phyloP scores from a whole-genome alignment of 2,113 vertebrate species.

The Suncus etruscus region DNA sequence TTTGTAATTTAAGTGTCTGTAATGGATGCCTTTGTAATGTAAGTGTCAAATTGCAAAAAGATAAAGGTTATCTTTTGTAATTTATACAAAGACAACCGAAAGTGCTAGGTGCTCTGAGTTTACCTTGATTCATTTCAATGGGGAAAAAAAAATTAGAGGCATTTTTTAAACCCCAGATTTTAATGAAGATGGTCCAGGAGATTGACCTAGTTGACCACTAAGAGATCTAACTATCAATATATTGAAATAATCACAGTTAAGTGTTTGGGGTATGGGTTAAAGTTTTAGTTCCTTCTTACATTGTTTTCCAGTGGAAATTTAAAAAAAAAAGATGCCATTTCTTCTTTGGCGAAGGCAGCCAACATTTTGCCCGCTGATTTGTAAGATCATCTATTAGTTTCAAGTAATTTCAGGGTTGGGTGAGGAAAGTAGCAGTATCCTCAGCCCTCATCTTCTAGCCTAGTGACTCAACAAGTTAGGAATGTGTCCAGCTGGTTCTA shows the following conservation, averaged over 20 bases:
- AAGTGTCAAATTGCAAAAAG: too few relatives aligned
- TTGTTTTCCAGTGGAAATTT: background rate
- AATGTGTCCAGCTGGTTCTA: background rate
- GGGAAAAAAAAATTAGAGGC: background rate
- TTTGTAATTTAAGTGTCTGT: background rate
- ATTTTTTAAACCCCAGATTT: background rate
- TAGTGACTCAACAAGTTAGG: background rate
- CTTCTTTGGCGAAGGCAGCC: background rate
- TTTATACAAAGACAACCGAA: background rate
- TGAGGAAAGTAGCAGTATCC: background rate
- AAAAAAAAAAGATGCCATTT: background rate
- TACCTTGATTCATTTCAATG: background rate
- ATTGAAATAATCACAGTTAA: background rate
- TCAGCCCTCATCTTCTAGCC: constrained; percentile 7
- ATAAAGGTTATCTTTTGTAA: background rate
- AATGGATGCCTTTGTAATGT: too few relatives aligned
- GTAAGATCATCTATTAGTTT: background rate
- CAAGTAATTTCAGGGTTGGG: background rate
- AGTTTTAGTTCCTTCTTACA: background rate
- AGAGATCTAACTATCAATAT: background rate
- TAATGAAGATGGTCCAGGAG: background rate
- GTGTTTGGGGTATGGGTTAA: background rate
- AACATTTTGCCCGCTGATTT: background rate
- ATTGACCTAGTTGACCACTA: background rate
- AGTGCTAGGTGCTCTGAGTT: background rate